A percentile compares a stretch with the other conserved stretches of the same genome.
These are phyloP conservation scores for Urocynchramus pylzowi DNA, from an alignment of 2,113 vertebrate species.

Conservation along the genomic window DNA sequence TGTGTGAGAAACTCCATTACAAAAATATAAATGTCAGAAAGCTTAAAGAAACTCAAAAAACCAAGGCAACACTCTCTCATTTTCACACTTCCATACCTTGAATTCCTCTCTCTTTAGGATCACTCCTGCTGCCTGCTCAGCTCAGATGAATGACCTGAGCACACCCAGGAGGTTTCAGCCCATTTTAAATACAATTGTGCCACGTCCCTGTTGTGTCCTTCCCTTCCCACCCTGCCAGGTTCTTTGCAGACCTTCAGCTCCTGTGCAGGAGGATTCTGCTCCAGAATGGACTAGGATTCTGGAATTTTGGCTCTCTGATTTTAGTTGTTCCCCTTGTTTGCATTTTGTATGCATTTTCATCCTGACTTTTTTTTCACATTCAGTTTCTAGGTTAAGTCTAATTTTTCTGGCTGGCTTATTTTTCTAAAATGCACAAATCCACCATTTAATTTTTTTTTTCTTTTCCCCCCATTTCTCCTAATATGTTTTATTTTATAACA, in stretches of 20 bases:
- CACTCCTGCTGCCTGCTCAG: background rate
- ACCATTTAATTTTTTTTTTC: fast-evolving
- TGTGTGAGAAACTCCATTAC: too few species aligned
- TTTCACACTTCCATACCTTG: background rate
- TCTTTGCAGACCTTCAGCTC: background rate
- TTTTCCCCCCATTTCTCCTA: fast-evolving
- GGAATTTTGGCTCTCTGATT: background rate
- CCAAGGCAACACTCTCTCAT: too few species aligned
- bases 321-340: background rate
- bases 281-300: background rate
- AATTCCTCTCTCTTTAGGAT: background rate
- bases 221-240: background rate
- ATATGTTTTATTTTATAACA: background rate
- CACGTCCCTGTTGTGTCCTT: background rate
- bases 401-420: background rate
- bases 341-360: background rate
- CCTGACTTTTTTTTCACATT: background rate
- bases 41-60: too few species aligned
- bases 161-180: background rate
- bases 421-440: background rate
- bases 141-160: background rate
- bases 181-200: background rate
- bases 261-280: background rate
- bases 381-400: background rate
- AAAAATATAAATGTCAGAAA: too few species aligned